Conservation (phyloP, 1,140 invertebrate species). For the Plectus sambesii region DNA sequence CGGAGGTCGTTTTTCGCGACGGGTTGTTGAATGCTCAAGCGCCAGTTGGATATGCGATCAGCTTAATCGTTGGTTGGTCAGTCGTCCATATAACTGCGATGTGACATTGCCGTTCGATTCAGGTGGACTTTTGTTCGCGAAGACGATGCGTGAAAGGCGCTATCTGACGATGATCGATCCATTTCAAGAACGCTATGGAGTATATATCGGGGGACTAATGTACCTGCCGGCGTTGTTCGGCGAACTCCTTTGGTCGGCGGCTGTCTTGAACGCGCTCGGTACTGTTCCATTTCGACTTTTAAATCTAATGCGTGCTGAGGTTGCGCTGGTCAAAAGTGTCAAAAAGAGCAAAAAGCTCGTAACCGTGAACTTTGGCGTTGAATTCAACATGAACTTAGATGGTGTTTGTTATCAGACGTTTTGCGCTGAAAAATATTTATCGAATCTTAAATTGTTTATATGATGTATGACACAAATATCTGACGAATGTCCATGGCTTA, state of each 20-base stretch:
- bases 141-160: conserved; percentile 83
- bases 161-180: conserved; percentile 97
- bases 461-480: too few species aligned
- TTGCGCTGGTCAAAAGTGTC: too few species aligned
- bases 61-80: conserved; percentile 81
- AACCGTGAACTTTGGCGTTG: too few species aligned
- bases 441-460: too few species aligned
- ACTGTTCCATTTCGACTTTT: too few species aligned
- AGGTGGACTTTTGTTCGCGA: conserved; percentile 91
- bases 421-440: background rate
- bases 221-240: conserved; percentile 86
- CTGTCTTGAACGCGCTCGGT: conserved; percentile 76
- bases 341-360: too few species aligned
- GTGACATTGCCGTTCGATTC: too few species aligned
- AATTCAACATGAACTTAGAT: too few species aligned
- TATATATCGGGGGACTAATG: conserved; percentile 81
- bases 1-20: conserved; percentile 75
- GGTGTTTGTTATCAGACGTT: too few species aligned
- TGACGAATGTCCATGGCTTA: too few species aligned
- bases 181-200: conserved; percentile 72
- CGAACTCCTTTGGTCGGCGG: conserved; percentile 88
- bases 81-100: too few species aligned
- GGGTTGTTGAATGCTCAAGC: conserved; percentile 81
- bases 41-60: conserved; percentile 82
- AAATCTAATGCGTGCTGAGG: background rate